Evolutionary conservation across 1,140 invertebrate species (phyloP).

Genomic region (Lasaia peninsularis): DNA sequence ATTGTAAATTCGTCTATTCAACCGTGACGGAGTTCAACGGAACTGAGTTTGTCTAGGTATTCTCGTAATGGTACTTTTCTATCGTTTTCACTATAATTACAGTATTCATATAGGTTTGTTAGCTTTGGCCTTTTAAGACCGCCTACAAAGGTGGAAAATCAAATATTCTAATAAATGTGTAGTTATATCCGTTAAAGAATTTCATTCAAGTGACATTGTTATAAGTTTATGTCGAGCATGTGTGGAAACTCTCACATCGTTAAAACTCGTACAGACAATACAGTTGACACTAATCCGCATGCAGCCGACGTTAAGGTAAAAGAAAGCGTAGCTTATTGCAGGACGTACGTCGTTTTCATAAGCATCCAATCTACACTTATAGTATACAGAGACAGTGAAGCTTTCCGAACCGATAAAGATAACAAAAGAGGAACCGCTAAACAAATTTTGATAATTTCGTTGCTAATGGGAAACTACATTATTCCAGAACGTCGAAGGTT

Average conservation of each 20-base stretch:
- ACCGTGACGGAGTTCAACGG: not conserved
- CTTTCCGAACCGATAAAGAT: too few species aligned
- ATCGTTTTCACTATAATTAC: not conserved
- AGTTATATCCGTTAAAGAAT: not conserved
- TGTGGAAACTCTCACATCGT: constrained; percentile 22
- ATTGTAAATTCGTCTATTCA: not conserved
- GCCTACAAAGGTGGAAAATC: not conserved
- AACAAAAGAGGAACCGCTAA: too few species aligned
- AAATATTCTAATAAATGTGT: not conserved
- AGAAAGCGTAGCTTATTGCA: constrained; percentile 53
- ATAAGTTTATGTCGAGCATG: constrained; percentile 13
- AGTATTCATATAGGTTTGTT: not conserved
- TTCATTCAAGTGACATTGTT: constrained; percentile 5
- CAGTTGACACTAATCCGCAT: constrained; percentile 48
- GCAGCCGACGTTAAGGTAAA: constrained; percentile 53
- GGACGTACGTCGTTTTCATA: constrained; percentile 25
- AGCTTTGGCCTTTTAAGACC: not conserved
- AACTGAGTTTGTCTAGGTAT: not conserved
- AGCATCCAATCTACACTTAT: not conserved
- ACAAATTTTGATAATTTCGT: too few species aligned
- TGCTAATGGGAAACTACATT: too few species aligned
- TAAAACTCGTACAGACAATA: constrained; percentile 39
- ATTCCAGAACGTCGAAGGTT: too few species aligned
- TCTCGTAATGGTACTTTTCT: not conserved
- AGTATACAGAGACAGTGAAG: too few species aligned